A percentile compares a stretch with the other conserved stretches of the same genome.
Evolutionary conservation across 1,140 invertebrate genomes (phyloP).

Genomic region (Drosophila auraria): DNA sequence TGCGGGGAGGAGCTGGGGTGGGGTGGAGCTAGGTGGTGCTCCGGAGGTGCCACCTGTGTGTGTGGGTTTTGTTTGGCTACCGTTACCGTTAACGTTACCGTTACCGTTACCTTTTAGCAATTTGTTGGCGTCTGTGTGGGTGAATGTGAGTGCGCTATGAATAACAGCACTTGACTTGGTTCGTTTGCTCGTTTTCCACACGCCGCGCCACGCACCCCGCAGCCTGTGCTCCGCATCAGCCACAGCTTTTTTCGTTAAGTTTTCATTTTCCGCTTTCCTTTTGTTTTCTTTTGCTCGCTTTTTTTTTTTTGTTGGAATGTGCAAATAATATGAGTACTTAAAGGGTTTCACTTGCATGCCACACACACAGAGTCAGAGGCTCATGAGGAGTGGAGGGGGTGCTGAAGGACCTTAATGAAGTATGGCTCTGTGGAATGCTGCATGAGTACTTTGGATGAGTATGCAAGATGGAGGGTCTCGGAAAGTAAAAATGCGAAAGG

Average conservation of each 20-base stretch:
- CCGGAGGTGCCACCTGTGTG: conserved; percentile 44
- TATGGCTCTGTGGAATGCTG: conserved; percentile 43
- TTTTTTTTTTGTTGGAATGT: conserved; percentile 43
- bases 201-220: conserved; percentile 6
- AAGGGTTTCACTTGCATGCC: conserved; percentile 57
- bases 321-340: conserved; percentile 76
- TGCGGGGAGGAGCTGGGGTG: conserved; percentile 13
- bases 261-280: conserved; percentile 30
- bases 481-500: conserved; percentile 24
- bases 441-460: conserved; percentile 15
- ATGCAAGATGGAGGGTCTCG: conserved; percentile 22
- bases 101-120: conserved; percentile 77
- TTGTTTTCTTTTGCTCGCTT: conserved; percentile 29
- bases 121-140: conserved; percentile 51
- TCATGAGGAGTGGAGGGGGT: background rate
- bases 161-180: conserved; percentile 77
- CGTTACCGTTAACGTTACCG: conserved; percentile 33
- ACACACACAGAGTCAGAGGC: conserved; percentile 8
- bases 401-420: conserved; percentile 40
- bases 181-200: conserved; percentile 50
- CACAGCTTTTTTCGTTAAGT: conserved; percentile 38
- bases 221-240: conserved; percentile 2
- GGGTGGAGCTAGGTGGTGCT: background rate
- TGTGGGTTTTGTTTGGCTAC: conserved; percentile 60
- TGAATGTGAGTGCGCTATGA: conserved; percentile 63